Evolutionary conservation across 35 echinoderm and acorn worm genomes (phyloP).

Genomic region (Diadema setosum): DNA sequence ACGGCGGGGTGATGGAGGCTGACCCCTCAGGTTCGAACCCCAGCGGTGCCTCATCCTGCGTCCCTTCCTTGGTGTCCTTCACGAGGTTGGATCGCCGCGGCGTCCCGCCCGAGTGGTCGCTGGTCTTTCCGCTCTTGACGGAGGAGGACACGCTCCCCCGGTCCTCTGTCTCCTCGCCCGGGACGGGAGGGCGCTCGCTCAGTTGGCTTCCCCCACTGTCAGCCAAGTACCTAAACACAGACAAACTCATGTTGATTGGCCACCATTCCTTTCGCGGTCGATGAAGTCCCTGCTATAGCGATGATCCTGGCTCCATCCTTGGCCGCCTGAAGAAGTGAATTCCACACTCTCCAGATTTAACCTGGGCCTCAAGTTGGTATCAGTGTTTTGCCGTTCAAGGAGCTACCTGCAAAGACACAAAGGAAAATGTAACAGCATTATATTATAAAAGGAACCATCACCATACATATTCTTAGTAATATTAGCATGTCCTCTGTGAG

Average conservation of each 20-base stretch:
- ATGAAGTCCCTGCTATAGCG: too few species aligned
- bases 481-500: too few species aligned
- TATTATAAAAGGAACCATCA: too few species aligned
- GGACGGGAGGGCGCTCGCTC: slow-evolving; percentile 83
- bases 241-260: slow-evolving; percentile 69
- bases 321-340: too few species aligned
- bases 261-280: too few species aligned
- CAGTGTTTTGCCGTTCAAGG: too few species aligned
- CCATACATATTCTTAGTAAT: too few species aligned
- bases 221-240: slow-evolving; percentile 66
- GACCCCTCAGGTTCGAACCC: slow-evolving; percentile 96
- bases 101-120: slow-evolving; percentile 33
- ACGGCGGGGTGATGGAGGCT: slow-evolving; percentile 79
- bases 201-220: slow-evolving; percentile 54
- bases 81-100: slow-evolving; percentile 49
- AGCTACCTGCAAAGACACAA: too few species aligned
- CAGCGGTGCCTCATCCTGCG: slow-evolving; percentile 43
- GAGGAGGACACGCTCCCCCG: slow-evolving; percentile 11
- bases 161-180: slow-evolving; percentile 71
- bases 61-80: background rate
- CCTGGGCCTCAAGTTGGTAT: too few species aligned
- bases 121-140: slow-evolving; percentile 1
- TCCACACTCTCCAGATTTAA: too few species aligned
- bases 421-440: too few species aligned
- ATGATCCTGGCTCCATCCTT: too few species aligned